phyloP scores from a whole-genome alignment of 2,888 invertebrate genomes.

The Neuroscelio doddi region DNA sequence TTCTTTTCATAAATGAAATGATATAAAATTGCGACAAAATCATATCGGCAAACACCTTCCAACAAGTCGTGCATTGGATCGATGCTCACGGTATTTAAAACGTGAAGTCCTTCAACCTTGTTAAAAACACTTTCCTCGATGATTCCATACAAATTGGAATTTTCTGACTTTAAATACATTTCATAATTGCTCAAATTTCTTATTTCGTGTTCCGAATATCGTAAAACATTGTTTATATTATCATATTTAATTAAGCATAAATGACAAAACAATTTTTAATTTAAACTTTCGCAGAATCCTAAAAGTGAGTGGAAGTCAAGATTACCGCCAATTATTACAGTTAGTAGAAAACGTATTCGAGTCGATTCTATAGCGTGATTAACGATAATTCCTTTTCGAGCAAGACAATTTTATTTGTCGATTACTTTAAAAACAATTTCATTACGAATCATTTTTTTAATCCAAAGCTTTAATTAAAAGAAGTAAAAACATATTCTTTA shows the following conservation, averaged over 20 bases:
- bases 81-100: slow-evolving; percentile 30
- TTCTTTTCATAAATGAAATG: slow-evolving; percentile 29
- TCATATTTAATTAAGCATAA: slow-evolving; percentile 38
- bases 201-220: not conserved
- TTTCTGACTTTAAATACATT: slow-evolving; percentile 7
- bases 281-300: slow-evolving; percentile 38
- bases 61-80: slow-evolving; percentile 45
- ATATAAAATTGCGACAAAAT: slow-evolving; percentile 28
- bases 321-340: slow-evolving; percentile 44
- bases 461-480: slow-evolving; percentile 47
- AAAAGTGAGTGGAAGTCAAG: slow-evolving; percentile 12
- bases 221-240: slow-evolving; percentile 12
- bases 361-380: too few species aligned
- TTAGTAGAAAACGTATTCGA: slow-evolving; percentile 38
- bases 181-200: slow-evolving; percentile 13
- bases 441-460: slow-evolving; percentile 31
- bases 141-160: slow-evolving; percentile 24
- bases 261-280: slow-evolving; percentile 39
- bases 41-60: slow-evolving; percentile 42
- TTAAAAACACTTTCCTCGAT: slow-evolving; percentile 29
- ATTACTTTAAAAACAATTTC: slow-evolving; percentile 41
- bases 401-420: slow-evolving; percentile 40
- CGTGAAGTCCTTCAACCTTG: slow-evolving; percentile 30
- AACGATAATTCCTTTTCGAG: too few species aligned
- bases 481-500: too few species aligned